These are phyloP conservation scores for Aotus griseimembra DNA, from an alignment of 2,797 vertebrate species.

Conservation along the genomic window DNA sequence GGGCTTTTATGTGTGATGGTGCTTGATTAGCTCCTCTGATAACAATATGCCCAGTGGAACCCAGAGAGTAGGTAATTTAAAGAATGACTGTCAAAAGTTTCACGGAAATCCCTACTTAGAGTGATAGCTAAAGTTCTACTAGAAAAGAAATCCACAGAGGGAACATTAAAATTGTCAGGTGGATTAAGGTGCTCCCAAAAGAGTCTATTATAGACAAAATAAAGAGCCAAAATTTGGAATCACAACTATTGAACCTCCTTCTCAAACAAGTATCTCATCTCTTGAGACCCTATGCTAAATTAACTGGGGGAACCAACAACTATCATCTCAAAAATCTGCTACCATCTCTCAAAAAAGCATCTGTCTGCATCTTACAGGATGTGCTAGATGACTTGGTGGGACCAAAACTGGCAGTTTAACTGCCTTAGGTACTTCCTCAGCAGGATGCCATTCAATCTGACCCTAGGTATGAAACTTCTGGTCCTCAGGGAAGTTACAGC, in stretches of 20 bases:
- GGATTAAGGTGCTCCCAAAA: not conserved
- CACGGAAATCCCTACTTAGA: conserved; percentile 11
- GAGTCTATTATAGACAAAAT: not conserved
- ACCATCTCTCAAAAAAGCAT: conserved; percentile 6
- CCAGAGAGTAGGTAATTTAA: not conserved
- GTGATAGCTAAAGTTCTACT: not conserved
- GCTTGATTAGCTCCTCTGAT: not conserved
- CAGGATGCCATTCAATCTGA: not conserved
- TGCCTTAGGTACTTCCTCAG: not conserved
- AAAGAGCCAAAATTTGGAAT: not conserved
- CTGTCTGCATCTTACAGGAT: not conserved
- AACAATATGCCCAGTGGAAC: conserved; percentile 18
- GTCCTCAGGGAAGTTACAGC: not conserved
- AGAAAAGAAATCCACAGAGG: not conserved
- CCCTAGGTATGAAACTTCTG: not conserved
- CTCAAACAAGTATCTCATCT: not conserved
- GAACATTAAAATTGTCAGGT: not conserved
- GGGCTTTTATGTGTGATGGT: not conserved
- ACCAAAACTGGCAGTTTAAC: not conserved
- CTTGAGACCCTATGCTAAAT: not conserved
- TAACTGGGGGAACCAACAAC: not conserved
- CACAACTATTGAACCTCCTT: conserved; percentile 2
- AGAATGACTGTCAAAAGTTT: not conserved
- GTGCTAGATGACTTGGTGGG: not conserved
- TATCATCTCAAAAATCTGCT: not conserved